These are phyloP conservation scores for Operophtera brumata DNA, from an alignment of 2,888 invertebrate genomes.

Conservation along the genomic window DNA sequence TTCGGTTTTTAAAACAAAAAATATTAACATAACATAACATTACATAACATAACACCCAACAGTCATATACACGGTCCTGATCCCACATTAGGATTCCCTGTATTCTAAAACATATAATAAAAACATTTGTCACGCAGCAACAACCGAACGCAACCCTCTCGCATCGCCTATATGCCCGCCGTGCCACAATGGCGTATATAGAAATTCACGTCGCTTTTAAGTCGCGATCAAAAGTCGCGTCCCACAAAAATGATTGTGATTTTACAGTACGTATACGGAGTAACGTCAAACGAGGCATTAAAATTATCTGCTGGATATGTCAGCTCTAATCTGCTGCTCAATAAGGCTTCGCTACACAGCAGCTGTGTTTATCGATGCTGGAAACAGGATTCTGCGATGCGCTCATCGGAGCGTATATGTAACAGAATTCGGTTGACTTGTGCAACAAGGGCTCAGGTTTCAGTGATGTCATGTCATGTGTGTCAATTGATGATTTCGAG, in stretches of 20 bases:
- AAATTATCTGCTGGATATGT: slow-evolving; percentile 61
- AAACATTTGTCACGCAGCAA: no score
- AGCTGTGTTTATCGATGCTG: slow-evolving; percentile 2
- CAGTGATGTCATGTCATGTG: background rate
- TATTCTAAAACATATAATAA: no score
- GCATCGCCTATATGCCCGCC: no score
- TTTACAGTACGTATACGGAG: slow-evolving; percentile 40
- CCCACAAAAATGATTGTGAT: background rate
- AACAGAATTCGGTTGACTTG: slow-evolving; percentile 22
- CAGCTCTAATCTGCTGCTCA: slow-evolving; percentile 66
- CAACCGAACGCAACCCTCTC: no score
- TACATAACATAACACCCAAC: no score
- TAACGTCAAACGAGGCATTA: slow-evolving; percentile 62
- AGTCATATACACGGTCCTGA: no score
- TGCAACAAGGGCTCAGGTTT: slow-evolving; percentile 21
- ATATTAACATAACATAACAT: no score
- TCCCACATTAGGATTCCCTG: no score
- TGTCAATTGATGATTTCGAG: background rate
- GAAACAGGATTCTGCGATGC: slow-evolving; percentile 28
- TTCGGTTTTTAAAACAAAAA: no score
- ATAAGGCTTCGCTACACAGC: slow-evolving; percentile 27
- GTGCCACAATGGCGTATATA: no score
- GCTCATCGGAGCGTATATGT: slow-evolving; percentile 32
- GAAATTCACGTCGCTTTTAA: background rate
- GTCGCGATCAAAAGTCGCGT: slow-evolving; percentile 4